These are phyloP conservation scores for Drosophila pseudoananassae DNA, from an alignment of 1,140 invertebrate species.

Conservation along the genomic window DNA sequence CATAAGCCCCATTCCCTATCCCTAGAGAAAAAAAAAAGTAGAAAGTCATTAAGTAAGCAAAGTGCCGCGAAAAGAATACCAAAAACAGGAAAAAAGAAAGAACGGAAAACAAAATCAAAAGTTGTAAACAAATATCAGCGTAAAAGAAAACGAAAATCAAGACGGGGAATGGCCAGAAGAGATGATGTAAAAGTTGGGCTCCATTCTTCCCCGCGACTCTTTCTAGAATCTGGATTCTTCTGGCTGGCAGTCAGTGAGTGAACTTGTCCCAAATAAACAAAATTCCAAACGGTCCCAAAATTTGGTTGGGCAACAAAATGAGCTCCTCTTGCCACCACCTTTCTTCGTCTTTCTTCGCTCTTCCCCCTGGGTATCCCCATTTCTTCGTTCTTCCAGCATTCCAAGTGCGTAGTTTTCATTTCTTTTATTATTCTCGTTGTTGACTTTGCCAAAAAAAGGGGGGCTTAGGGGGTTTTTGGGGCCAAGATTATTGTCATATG, in stretches of 20 bases:
- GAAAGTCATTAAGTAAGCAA: constrained; percentile 54
- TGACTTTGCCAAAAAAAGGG: constrained; percentile 44
- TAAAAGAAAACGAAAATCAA: constrained; percentile 74
- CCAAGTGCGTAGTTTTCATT: constrained; percentile 40
- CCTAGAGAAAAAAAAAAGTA: constrained; percentile 22
- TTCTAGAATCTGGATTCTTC: constrained; percentile 48
- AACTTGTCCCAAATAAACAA: constrained; percentile 80
- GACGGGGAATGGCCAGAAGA: constrained; percentile 4
- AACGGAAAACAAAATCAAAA: constrained; percentile 59
- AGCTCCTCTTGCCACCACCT: constrained; percentile 5
- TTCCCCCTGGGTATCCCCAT: background rate
- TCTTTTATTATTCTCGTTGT: constrained; percentile 40
- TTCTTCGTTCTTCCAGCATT: constrained; percentile 16
- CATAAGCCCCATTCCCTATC: constrained; percentile 36
- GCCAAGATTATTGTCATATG: constrained; percentile 23
- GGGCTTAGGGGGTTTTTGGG: constrained; percentile 14
- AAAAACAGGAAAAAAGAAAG: constrained; percentile 49
- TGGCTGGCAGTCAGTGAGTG: constrained; percentile 33
- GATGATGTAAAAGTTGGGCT: constrained; percentile 20
- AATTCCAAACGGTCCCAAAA: constrained; percentile 62
- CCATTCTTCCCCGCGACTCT: background rate
- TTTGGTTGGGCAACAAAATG: constrained; percentile 52
- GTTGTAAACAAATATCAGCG: constrained; percentile 61
- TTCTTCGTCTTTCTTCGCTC: constrained; percentile 16
- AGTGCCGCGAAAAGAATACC: constrained; percentile 41